Evolutionary conservation across 2,888 invertebrate genomes (phyloP).

Genomic region (Melitaea athalia): DNA sequence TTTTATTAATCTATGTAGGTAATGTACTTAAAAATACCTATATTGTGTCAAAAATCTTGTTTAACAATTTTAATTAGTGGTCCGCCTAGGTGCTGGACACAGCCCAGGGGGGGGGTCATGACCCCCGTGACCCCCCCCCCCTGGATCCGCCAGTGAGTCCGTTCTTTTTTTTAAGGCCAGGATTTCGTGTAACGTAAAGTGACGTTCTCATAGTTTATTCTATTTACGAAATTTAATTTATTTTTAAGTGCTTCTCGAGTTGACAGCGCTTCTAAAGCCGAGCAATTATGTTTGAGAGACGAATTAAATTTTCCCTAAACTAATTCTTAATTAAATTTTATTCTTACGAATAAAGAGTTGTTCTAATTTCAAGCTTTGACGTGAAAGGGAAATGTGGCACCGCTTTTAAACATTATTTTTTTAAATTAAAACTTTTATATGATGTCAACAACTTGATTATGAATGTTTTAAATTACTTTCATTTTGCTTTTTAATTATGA

Average conservation of each 20-base stretch:
- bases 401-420: not conserved
- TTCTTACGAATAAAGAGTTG: conserved; percentile 9
- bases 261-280: conserved; percentile 16
- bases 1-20: too few species aligned
- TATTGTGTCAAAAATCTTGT: too few species aligned
- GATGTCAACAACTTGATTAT: not conserved
- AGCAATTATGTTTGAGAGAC: conserved; percentile 21
- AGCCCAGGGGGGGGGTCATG: too few species aligned
- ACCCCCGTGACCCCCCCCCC: too few species aligned
- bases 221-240: conserved; percentile 24
- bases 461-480: not conserved
- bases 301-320: conserved; percentile 1
- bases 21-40: too few species aligned
- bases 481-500: not conserved
- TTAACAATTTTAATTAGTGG: too few species aligned
- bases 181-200: not conserved
- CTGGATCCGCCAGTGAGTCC: too few species aligned
- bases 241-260: conserved; percentile 19
- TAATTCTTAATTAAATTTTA: conserved; percentile 13
- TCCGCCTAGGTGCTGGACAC: too few species aligned
- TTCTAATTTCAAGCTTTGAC: conserved; percentile 10
- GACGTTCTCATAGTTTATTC: conserved; percentile 8
- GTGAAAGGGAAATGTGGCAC: not conserved
- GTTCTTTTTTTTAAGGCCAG: too few species aligned
- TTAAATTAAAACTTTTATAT: not conserved